phyloP scores from a whole-genome alignment of 2,888 invertebrate genomes.

The Rambutsinella grinnellia region DNA sequence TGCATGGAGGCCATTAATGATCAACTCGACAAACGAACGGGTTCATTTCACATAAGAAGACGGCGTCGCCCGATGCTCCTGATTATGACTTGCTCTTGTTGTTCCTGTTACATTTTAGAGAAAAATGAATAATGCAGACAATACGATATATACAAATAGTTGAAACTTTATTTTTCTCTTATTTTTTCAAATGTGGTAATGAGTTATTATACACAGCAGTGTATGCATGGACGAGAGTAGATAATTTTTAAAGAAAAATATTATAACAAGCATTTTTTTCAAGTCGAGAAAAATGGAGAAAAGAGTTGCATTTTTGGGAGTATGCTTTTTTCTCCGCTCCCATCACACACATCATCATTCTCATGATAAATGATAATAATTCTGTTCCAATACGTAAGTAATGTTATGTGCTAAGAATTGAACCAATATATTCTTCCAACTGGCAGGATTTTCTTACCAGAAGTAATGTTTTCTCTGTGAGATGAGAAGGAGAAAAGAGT shows the following conservation, averaged over 20 bases:
- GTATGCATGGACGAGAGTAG: slow-evolving; percentile 3
- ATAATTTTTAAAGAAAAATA: neutral
- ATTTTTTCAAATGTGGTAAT: slow-evolving; percentile 54
- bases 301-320: neutral
- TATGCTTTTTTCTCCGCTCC: neutral
- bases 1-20: neutral
- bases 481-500: slow-evolving; percentile 8
- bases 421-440: slow-evolving; percentile 50
- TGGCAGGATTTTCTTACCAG: slow-evolving; percentile 13
- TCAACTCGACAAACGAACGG: neutral
- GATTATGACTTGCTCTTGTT: neutral
- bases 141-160: slow-evolving; percentile 33
- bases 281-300: neutral
- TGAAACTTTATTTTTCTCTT: slow-evolving; percentile 12
- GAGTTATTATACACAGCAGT: slow-evolving; percentile 28
- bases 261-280: neutral
- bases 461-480: too few relatives aligned
- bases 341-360: slow-evolving; percentile 6
- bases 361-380: slow-evolving; percentile 31
- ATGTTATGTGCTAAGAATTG: slow-evolving; percentile 24
- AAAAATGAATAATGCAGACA: slow-evolving; percentile 45
- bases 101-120: slow-evolving; percentile 23
- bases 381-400: slow-evolving; percentile 19
- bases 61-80: neutral
- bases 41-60: neutral